Evolutionary conservation across 1,140 invertebrate genomes (phyloP).

Genomic region (Trichonephila clavipes): DNA sequence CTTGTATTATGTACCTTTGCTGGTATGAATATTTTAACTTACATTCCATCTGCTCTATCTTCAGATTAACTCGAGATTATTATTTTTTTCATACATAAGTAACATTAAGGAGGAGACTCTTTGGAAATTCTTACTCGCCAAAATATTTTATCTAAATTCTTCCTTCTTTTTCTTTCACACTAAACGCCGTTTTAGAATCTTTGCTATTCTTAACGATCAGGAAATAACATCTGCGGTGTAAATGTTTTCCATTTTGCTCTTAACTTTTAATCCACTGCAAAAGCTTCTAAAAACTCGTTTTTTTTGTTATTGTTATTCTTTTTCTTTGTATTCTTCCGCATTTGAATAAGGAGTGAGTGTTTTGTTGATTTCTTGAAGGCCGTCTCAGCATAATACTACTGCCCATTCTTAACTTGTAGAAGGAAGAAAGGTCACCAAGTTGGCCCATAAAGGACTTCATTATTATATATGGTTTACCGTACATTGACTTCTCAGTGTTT

Average conservation of each 20-base stretch:
- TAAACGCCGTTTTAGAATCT: not conserved
- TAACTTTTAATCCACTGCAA: not conserved
- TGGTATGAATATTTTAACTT: too few species aligned
- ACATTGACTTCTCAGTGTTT: not conserved
- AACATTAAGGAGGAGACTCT: not conserved
- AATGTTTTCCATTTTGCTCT: not conserved
- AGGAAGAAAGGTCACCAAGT: slow-evolving; percentile 27
- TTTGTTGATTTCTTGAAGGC: slow-evolving; percentile 46
- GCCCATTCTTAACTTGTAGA: not conserved
- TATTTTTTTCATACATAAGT: too few species aligned
- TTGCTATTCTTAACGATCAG: not conserved
- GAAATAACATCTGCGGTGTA: not conserved
- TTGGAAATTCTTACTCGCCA: not conserved
- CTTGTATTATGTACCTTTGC: too few species aligned
- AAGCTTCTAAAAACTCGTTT: slow-evolving; percentile 31
- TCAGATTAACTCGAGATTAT: too few species aligned
- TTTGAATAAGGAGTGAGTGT: slow-evolving; percentile 2
- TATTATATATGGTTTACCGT: slow-evolving; percentile 46
- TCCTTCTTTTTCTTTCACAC: not conserved
- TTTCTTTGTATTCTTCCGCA: slow-evolving; percentile 28
- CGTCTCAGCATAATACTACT: not conserved
- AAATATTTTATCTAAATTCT: not conserved
- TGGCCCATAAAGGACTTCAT: not conserved
- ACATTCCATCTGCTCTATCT: too few species aligned
- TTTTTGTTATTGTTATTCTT: not conserved